Evolutionary conservation across 2,797 vertebrate species (phyloP).

Genomic region (Molossus molossus): DNA sequence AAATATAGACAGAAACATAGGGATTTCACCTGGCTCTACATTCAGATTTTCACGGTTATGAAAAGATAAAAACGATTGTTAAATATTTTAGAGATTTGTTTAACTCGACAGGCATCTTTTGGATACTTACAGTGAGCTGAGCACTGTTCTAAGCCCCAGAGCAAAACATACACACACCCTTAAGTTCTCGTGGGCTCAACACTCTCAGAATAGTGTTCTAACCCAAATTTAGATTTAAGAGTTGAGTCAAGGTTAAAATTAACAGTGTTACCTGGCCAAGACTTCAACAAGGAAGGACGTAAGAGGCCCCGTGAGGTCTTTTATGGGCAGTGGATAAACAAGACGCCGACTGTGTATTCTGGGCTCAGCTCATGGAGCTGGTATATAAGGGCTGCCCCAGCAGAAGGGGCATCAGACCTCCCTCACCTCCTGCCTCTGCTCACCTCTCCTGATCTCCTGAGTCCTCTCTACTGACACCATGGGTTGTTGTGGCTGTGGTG

Average conservation of each 20-base stretch:
- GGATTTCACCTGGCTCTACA: neutral
- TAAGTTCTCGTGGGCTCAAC: neutral
- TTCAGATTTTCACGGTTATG: neutral
- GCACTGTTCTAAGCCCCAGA: too few relatives aligned
- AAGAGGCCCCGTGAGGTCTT: neutral
- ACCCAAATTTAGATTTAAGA: slow-evolving; percentile 4
- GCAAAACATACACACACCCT: neutral
- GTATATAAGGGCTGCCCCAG: neutral
- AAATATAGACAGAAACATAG: neutral
- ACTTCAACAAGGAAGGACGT: neutral
- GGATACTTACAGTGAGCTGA: neutral
- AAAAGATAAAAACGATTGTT: neutral
- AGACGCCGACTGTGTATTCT: neutral
- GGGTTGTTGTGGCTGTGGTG: slow-evolving; percentile 69
- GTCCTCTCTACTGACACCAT: slow-evolving; percentile 60
- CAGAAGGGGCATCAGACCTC: neutral
- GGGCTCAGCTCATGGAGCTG: neutral
- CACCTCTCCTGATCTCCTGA: neutral
- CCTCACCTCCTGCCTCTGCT: neutral
- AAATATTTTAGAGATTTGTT: neutral
- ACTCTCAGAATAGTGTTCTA: neutral
- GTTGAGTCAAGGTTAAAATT: neutral
- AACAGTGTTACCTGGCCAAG: neutral
- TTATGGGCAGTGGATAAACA: neutral
- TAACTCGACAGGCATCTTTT: neutral